These are phyloP conservation scores for Octodonta nipae DNA, from an alignment of 2,888 invertebrate species.

Conservation along the genomic window DNA sequence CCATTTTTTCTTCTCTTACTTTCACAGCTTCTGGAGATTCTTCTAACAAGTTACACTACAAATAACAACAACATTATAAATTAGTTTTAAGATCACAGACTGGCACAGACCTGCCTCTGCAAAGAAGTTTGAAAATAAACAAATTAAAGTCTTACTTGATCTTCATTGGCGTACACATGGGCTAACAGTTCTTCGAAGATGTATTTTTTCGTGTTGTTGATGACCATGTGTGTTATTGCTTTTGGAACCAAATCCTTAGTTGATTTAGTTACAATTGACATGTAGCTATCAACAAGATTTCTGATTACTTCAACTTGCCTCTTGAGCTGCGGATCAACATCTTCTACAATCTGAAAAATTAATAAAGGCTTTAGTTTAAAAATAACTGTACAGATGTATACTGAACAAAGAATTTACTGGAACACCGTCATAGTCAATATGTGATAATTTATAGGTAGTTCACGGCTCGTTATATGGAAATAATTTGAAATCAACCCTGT, in stretches of 20 bases:
- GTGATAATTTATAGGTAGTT: too few species aligned
- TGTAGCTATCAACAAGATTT: conserved; percentile 97
- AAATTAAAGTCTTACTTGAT: conserved; percentile 57
- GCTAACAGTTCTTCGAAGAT: conserved; percentile 93
- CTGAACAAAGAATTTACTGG: too few species aligned
- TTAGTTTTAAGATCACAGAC: too few species aligned
- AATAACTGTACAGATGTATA: too few species aligned
- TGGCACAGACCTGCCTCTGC: too few species aligned
- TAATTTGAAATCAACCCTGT: too few species aligned
- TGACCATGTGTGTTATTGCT: conserved; percentile 94
- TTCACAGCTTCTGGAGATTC: conserved; percentile 93
- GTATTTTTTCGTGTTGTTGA: conserved; percentile 92
- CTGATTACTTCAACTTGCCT: conserved; percentile 98
- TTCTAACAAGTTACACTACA: conserved; percentile 90
- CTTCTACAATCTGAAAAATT: conserved; percentile 32
- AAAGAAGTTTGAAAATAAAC: too few species aligned
- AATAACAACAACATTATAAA: conserved; percentile 10
- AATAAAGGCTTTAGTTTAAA: too few species aligned
- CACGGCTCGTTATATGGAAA: too few species aligned
- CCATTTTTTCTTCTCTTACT: conserved; percentile 92
- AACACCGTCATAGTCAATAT: too few species aligned
- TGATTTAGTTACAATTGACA: conserved; percentile 98
- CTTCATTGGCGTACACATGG: conserved; percentile 88
- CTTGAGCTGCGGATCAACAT: conserved; percentile 74
- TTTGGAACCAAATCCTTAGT: conserved; percentile 97